Percentiles rank a stretch among this genome's conserved stretches.
These are phyloP conservation scores for Prunella fulvescens DNA, from an alignment of 2,113 vertebrate genomes.

Conservation along the genomic window DNA sequence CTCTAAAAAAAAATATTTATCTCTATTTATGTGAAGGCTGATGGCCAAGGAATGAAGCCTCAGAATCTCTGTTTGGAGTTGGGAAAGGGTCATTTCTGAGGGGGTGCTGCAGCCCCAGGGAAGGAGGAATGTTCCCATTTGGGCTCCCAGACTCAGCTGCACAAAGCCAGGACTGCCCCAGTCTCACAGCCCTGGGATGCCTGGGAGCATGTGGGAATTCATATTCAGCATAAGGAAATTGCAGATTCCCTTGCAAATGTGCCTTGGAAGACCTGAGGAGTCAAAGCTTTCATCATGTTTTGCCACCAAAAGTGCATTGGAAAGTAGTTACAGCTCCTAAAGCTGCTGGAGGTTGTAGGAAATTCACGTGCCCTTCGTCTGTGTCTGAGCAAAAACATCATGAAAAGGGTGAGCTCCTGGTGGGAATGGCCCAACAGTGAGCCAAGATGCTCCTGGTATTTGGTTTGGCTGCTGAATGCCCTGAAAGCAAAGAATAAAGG, in stretches of 20 bases:
- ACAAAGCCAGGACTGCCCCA: neutral
- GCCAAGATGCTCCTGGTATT: neutral
- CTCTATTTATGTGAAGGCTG: neutral
- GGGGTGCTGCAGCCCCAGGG: neutral
- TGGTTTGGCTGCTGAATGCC: neutral
- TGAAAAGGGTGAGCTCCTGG: neutral
- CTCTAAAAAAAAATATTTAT: neutral
- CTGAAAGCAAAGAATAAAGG: neutral
- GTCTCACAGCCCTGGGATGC: too few relatives aligned
- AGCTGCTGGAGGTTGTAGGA: neutral
- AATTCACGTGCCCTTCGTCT: rapidly evolving
- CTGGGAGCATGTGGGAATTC: neutral
- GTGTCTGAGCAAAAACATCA: neutral
- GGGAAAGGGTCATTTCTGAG: neutral
- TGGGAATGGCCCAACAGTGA: rapidly evolving
- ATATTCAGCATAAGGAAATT: neutral
- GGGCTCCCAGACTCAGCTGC: neutral
- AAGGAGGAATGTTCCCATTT: rapidly evolving
- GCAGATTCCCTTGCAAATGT: too few relatives aligned
- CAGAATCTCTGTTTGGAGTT: neutral
- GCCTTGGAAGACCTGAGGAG: neutral
- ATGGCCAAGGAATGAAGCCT: neutral
- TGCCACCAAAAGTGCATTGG: neutral
- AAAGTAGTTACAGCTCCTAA: neutral
- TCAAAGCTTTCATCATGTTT: neutral